A percentile compares a stretch with the other conserved stretches of the same genome.
These are phyloP conservation scores for Epinephelus lanceolatus DNA, from an alignment of 2,113 vertebrate species.

Conservation along the genomic window DNA sequence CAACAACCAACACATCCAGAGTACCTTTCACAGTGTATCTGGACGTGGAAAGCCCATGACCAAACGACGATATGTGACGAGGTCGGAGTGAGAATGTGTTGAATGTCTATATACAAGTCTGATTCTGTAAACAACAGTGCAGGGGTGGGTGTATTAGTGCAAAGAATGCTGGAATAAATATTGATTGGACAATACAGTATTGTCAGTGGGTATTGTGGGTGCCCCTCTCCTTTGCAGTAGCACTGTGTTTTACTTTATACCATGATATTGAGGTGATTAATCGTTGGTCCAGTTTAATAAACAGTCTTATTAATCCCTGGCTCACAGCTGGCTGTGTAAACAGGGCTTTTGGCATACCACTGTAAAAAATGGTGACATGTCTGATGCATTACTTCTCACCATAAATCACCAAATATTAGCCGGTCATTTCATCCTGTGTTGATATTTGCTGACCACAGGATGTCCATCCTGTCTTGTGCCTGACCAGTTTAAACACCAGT, in stretches of 20 bases:
- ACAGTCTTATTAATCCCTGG: not conserved
- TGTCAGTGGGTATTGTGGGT: too few species aligned
- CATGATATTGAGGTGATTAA: too few species aligned
- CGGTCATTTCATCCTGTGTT: constrained; percentile 1
- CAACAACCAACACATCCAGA: too few species aligned
- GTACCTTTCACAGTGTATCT: too few species aligned
- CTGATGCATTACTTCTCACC: not conserved
- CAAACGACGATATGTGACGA: too few species aligned
- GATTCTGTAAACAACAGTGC: not conserved
- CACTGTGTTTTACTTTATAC: too few species aligned
- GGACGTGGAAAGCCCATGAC: too few species aligned
- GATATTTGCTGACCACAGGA: constrained; percentile 35
- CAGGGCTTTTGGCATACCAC: not conserved
- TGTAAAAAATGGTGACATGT: not conserved
- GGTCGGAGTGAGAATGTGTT: too few species aligned
- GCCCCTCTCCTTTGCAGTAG: too few species aligned
- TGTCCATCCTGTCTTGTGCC: constrained; percentile 35
- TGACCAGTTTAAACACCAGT: not conserved
- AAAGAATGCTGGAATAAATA: not conserved
- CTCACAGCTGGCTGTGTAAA: not conserved
- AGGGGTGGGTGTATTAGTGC: not conserved
- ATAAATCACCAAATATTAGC: not conserved
- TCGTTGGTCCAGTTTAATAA: too few species aligned
- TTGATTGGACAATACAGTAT: not conserved
- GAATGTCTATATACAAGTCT: not conserved